Percentiles rank a stretch among this genome's conserved stretches.
phyloP scores from a whole-genome alignment of 2,888 invertebrate species.

The Cepaea hortensis region DNA sequence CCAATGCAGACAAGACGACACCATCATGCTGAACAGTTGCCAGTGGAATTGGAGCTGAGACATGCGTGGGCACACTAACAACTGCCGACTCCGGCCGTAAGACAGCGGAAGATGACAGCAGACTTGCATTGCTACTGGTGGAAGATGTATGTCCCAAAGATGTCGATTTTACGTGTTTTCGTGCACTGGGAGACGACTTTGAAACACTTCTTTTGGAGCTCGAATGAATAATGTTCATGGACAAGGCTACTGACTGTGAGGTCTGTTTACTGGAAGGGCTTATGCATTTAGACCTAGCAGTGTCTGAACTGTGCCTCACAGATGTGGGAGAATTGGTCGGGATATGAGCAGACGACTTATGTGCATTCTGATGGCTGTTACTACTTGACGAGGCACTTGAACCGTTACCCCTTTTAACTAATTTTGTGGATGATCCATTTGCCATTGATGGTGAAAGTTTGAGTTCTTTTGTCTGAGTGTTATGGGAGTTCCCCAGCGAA shows the following conservation, averaged over 20 bases:
- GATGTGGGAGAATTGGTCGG: background rate
- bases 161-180: background rate
- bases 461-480: constrained; percentile 6
- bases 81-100: constrained; percentile 3
- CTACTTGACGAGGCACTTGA: background rate
- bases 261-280: background rate
- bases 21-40: constrained; percentile 47
- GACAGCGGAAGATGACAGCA: background rate
- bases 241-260: background rate
- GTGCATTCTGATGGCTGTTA: background rate
- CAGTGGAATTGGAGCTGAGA: constrained; percentile 39
- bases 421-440: background rate
- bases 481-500: background rate
- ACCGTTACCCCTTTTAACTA: background rate
- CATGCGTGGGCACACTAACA: constrained; percentile 24
- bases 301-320: background rate
- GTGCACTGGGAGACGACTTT: background rate
- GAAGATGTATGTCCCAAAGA: background rate
- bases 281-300: background rate
- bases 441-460: constrained; percentile 33
- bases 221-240: background rate
- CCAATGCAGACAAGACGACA: constrained; percentile 40
- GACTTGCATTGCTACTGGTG: background rate
- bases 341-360: background rate
- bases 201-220: constrained; percentile 8